Percentiles rank a stretch among this genome's conserved stretches.
Evolutionary conservation across 35 echinoderm and acorn worm species (phyloP).

Genomic region (Eucidaris tribuloides): DNA sequence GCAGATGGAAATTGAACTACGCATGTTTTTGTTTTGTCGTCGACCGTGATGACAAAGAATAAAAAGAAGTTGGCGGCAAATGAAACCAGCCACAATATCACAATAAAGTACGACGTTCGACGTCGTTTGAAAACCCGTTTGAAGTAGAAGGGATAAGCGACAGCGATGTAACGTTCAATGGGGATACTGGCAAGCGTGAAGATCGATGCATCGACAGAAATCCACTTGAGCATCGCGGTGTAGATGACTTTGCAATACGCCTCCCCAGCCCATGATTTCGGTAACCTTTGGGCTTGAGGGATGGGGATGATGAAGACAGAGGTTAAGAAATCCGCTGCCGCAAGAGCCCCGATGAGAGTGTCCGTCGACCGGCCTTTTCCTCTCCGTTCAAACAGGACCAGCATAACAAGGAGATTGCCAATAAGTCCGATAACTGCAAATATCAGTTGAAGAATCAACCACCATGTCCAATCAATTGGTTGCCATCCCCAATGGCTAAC

Average conservation of each 20-base stretch:
- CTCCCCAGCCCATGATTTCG: not conserved
- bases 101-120: not conserved
- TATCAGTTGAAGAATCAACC: not conserved
- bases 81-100: not conserved
- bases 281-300: too few species aligned
- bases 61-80: not conserved
- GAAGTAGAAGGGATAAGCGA: not conserved
- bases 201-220: not conserved
- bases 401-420: not conserved
- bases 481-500: not conserved
- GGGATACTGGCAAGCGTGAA: not conserved
- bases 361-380: not conserved
- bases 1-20: not conserved
- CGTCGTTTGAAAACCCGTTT: not conserved
- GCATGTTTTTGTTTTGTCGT: not conserved
- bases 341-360: not conserved
- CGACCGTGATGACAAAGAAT: not conserved
- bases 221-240: not conserved
- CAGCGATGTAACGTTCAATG: not conserved
- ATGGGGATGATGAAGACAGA: not conserved
- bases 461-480: not conserved
- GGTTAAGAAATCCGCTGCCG: not conserved
- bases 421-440: not conserved
- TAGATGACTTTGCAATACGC: not conserved
- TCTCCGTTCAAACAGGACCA: not conserved